Evolutionary conservation across 2,113 vertebrate genomes (phyloP), one percentile per base, ranked within the genome.

Genomic region (Triplophysa dalaica): DNA sequence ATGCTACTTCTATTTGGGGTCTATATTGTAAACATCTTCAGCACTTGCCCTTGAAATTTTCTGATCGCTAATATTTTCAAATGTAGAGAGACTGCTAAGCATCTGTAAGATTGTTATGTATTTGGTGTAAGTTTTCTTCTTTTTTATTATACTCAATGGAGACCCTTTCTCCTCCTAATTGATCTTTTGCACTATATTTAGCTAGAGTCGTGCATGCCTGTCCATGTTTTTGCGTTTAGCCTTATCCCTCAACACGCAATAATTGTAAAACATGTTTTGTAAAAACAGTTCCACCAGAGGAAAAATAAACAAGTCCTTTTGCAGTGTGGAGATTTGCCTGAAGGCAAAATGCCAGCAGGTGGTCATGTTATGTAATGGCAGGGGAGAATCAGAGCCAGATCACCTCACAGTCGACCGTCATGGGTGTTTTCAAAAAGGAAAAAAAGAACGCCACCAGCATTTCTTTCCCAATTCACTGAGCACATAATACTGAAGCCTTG

Each of bases 301-400:
- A 69, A 74, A 82, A 82, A 78, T 66, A 82, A 82, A 74, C 63
- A 78, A 63, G 68, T 82, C 54, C 45, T 54, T 75, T 2, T n/a
- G 52, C 41, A 41, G 69, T 19, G 19, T 2, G 13, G 68, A 17
- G 45, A 78, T n/a, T 66, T 60, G 50, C 8, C 67, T 78, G 21
- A 60, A n/a, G 69, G 63, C 26, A 22, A 60, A n/a, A 78, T 33
- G 24, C 69, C 62, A 68, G 76, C 60, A 78, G 69, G 69, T 66
- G 68, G 52, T 56, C 48, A n/a, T 66, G 62, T 78, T 64, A 67
- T 19, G 17, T 24, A 43, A 64, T 58, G 21, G n/a, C 29, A 63
- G 1, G 1, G 69, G 62, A 54, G 50, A 77, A 66, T 22, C 48
- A 43, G 41, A 65, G 50, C 50, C 50, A 62, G 24, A 66, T 43